A percentile compares a stretch with the other conserved stretches of the same genome.
These are phyloP conservation scores for Emydoidea blandingii DNA, from an alignment of 2,797 vertebrate genomes.

Conservation along the genomic window DNA sequence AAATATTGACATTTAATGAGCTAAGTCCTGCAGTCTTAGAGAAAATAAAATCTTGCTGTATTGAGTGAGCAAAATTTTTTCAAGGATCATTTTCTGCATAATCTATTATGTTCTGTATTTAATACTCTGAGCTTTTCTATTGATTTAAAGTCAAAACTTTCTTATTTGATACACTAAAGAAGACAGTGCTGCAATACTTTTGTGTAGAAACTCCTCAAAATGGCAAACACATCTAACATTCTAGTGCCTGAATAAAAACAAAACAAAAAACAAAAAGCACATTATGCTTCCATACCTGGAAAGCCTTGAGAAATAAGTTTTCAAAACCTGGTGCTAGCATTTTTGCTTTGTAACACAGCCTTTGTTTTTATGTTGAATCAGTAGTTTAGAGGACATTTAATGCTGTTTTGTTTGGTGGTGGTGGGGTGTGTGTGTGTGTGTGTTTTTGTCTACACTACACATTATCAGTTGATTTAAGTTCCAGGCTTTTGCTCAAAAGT, in stretches of 20 bases:
- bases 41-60: constrained; percentile 47
- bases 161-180: constrained; percentile 11
- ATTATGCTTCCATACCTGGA: background rate
- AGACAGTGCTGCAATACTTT: background rate
- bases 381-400: accelerated
- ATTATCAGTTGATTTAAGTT: background rate
- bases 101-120: constrained; percentile 54
- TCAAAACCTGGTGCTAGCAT: background rate
- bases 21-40: constrained; percentile 31
- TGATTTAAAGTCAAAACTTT: constrained; percentile 28
- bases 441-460: background rate
- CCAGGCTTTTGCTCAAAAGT: background rate
- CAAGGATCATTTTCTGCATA: constrained; percentile 58
- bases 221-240: background rate
- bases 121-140: constrained; percentile 34
- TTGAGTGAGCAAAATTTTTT: constrained; percentile 26
- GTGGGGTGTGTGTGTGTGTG: no score
- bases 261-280: background rate
- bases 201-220: background rate
- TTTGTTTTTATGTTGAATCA: accelerated
- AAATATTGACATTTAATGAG: constrained; percentile 63
- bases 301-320: background rate
- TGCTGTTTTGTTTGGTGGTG: no score
- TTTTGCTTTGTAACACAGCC: background rate
- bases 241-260: background rate